Evolutionary conservation across 1,140 invertebrate genomes (phyloP), one percentile per base, ranked within the genome.

Genomic region (Glossosoma conforme): DNA sequence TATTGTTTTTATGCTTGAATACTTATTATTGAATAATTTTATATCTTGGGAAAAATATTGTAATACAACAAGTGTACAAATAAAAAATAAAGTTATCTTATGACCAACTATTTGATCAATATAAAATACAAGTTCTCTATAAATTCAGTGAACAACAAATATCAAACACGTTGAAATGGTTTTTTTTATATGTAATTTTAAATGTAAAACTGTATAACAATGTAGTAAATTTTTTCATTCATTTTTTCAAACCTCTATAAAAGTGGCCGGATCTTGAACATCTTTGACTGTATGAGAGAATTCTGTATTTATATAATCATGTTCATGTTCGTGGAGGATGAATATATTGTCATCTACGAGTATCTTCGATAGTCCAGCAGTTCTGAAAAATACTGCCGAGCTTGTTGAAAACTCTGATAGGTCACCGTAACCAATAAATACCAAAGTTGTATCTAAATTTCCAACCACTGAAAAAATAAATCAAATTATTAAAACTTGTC

Each of bases 301-400:
- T 13, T 58, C 56, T 13, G 51, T 11, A 32, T 42, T 54, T 1
- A 58, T 3, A n/a, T 42, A 24, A 42, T 46, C 56, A 40, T 54
- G 20, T 44, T 49, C 42, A 20, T 58, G 56, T 21, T 46, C 30
- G 19, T 58, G 56, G 2, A 58, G 18, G 17, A 28, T 40, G 42
- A 45, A 50, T 32, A 58, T 50, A 24, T 54, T 54, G 37, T 58
- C 56, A 17, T 58, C 45, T 2, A 54, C 22, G 13, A 56, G 24
- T 14, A 56, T 33, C 28, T 56, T 36, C 22, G 43, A 48, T 15
- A 48, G 37, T 8, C 45, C 49, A 9, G 44, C 25, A 15, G 52
- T 32, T n/a, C 43, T 25, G 18, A 47, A 46, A n/a, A 43, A 51
- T 11, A 24, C 9, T 17, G 36, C 17, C 3, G n/a, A 2, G 21